Conservation (phyloP, 2,888 invertebrate species). For the Lasioglossum leucozonium region DNA sequence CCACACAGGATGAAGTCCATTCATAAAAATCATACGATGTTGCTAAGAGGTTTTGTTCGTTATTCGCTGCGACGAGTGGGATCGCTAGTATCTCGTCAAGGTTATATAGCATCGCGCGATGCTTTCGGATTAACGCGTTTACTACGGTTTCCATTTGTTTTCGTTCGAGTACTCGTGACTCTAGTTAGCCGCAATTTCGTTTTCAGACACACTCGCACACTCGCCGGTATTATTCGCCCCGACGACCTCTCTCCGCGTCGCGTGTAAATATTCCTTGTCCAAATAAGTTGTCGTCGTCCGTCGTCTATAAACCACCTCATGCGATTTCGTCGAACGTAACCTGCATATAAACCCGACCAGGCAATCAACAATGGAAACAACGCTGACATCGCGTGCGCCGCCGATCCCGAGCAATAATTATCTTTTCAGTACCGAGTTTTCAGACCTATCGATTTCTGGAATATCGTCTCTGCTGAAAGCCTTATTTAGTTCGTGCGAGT, state of each 20-base stretch:
- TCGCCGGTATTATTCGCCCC: too few species aligned
- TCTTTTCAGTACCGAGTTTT: slow-evolving; percentile 35
- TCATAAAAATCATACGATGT: slow-evolving; percentile 74
- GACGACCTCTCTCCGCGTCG: too few species aligned
- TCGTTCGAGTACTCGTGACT: slow-evolving; percentile 28
- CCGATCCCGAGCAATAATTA: slow-evolving; percentile 42
- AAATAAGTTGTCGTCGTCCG: slow-evolving; percentile 38
- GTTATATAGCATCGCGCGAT: slow-evolving; percentile 11
- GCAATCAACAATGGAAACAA: slow-evolving; percentile 44
- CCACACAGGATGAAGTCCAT: slow-evolving; percentile 58
- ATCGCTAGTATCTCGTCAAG: slow-evolving; percentile 31
- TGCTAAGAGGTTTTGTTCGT: slow-evolving; percentile 62
- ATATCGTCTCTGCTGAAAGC: slow-evolving; percentile 23
- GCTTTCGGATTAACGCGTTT: slow-evolving; percentile 23
- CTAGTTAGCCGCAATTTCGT: slow-evolving; percentile 13
- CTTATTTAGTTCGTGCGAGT: slow-evolving; percentile 44
- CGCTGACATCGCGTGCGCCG: slow-evolving; percentile 46
- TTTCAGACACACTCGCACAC: slow-evolving; percentile 30
- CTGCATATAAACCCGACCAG: slow-evolving; percentile 9
- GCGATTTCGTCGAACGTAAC: slow-evolving; percentile 32
- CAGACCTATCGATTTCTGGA: slow-evolving; percentile 42
- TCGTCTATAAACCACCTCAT: background rate
- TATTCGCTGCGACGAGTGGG: slow-evolving; percentile 34
- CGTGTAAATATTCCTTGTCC: slow-evolving; percentile 27
- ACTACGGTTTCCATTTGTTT: slow-evolving; percentile 47